These are phyloP conservation scores for Papilio helenus DNA, from an alignment of 1,140 invertebrate genomes.

Conservation along the genomic window DNA sequence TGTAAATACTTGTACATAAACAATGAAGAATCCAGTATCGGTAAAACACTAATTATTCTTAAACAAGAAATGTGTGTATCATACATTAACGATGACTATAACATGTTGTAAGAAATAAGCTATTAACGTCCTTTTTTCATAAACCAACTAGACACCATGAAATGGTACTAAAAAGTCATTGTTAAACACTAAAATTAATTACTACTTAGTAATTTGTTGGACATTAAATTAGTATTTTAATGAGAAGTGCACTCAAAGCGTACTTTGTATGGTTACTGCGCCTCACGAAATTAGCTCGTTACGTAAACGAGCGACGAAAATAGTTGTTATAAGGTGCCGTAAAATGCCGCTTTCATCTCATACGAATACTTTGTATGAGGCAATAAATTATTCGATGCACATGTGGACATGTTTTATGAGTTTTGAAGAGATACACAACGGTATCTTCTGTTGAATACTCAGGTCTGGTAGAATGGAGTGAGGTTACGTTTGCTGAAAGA, in stretches of 20 bases:
- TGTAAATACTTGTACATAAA: no score
- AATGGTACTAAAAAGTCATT: background rate
- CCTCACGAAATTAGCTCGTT: constrained; percentile 29
- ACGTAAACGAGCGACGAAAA: constrained; percentile 34
- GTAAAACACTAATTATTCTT: no score
- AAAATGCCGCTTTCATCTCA: constrained; percentile 30
- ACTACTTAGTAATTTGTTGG: background rate
- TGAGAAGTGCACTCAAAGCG: constrained; percentile 14
- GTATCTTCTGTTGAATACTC: background rate
- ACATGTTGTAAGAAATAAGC: background rate
- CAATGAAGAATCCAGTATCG: no score
- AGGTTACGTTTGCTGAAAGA: background rate
- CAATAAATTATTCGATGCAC: constrained; percentile 22
- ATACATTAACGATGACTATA: no score
- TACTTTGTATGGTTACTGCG: constrained; percentile 30
- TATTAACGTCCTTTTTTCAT: background rate
- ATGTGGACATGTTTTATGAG: constrained; percentile 18
- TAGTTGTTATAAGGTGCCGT: constrained; percentile 28
- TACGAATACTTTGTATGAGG: constrained; percentile 29
- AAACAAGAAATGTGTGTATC: no score
- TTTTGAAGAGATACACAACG: background rate
- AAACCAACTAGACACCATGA: background rate
- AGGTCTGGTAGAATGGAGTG: background rate
- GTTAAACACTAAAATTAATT: constrained; percentile 25
- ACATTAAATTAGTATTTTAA: constrained; percentile 32